A percentile compares a stretch with the other conserved stretches of the same genome.
phyloP scores from a whole-genome alignment of 2,113 vertebrate genomes.

The Aspiorhynchus laticeps region DNA sequence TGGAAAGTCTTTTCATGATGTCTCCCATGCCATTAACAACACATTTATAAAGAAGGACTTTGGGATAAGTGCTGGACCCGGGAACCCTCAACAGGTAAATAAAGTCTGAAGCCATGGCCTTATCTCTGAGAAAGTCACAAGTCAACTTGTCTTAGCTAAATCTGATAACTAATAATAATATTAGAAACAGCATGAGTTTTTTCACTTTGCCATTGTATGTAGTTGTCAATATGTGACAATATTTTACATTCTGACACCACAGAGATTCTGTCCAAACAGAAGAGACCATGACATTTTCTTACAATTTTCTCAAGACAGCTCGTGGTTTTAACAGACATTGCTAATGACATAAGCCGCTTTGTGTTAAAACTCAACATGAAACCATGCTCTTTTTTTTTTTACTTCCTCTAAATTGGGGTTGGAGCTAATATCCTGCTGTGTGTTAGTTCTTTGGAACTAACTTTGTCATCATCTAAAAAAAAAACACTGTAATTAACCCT shows the following conservation, averaged over 20 bases:
- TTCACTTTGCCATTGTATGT: not conserved
- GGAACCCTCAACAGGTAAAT: conserved; percentile 72
- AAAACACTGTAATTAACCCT: not conserved
- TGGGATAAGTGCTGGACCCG: conserved; percentile 78
- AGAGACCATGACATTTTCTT: not conserved
- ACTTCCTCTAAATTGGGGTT: not conserved
- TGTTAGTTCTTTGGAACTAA: not conserved
- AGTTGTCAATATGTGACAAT: not conserved
- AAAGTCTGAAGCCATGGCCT: not conserved
- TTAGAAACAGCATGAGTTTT: not conserved
- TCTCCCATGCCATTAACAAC: conserved; percentile 77
- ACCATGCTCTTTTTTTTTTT: not conserved
- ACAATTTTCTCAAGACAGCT: not conserved
- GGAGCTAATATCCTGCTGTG: not conserved
- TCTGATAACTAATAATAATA: not conserved
- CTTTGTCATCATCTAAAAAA: not conserved
- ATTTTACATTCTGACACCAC: not conserved
- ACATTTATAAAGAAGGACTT: conserved; percentile 79
- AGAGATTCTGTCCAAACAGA: conserved; percentile 6
- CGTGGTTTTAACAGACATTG: not conserved
- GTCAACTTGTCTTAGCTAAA: not conserved
- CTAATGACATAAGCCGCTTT: not conserved
- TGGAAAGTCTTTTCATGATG: conserved; percentile 80
- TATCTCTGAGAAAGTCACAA: not conserved
- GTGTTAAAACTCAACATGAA: not conserved